A percentile compares a stretch with the other conserved stretches of the same genome.
Evolutionary conservation across 2,797 vertebrate species (phyloP).

Genomic region (Enteromius viviparus): DNA sequence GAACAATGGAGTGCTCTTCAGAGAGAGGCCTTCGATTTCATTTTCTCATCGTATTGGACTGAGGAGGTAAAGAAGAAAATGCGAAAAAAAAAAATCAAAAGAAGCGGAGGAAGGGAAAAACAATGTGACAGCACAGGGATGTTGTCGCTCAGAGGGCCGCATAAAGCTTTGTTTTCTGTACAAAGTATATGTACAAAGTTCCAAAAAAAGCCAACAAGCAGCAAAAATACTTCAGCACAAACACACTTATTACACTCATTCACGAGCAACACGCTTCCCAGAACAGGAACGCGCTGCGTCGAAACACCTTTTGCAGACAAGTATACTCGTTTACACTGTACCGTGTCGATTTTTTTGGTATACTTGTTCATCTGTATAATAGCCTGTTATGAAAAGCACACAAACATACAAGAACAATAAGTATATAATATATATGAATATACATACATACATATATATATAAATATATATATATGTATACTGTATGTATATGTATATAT

Average conservation of each 20-base stretch:
- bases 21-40: slow-evolving; percentile 47
- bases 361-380: slow-evolving; percentile 58
- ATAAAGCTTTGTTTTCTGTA: slow-evolving; percentile 54
- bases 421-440: slow-evolving; percentile 41
- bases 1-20: slow-evolving; percentile 39
- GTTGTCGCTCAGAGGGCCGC: slow-evolving; percentile 18
- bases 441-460: slow-evolving; percentile 42
- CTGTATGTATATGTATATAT: not conserved
- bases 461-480: slow-evolving; percentile 43
- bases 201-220: slow-evolving; percentile 55
- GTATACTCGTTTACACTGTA: slow-evolving; percentile 50
- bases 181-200: slow-evolving; percentile 52
- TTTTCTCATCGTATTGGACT: slow-evolving; percentile 33
- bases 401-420: slow-evolving; percentile 49
- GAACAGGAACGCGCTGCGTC: slow-evolving; percentile 10
- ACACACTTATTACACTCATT: slow-evolving; percentile 47
- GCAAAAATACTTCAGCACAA: slow-evolving; percentile 54
- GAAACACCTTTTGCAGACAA: slow-evolving; percentile 54
- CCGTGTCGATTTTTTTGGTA: slow-evolving; percentile 55
- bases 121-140: slow-evolving; percentile 36
- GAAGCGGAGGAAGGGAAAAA: slow-evolving; percentile 23
- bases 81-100: not conserved
- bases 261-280: slow-evolving; percentile 39
- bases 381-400: slow-evolving; percentile 64
- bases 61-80: slow-evolving; percentile 22